Percentiles rank a stretch among this genome's conserved stretches.
These are phyloP conservation scores for Ornithoptera alexandrae DNA, from an alignment of 2,888 invertebrate species.

Conservation along the genomic window DNA sequence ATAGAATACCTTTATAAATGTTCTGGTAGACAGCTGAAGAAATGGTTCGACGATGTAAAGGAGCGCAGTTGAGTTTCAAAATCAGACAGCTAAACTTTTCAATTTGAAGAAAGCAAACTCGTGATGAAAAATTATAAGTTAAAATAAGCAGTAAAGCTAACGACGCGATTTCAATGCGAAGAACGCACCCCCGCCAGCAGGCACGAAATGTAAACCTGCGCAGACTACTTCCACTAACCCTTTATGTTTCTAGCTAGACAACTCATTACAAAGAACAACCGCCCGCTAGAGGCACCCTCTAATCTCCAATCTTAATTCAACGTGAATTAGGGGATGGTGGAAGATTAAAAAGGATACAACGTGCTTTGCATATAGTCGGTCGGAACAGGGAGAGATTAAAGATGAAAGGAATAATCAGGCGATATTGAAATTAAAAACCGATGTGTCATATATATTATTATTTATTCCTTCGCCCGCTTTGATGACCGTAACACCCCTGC, in stretches of 20 bases:
- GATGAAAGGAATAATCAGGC: constrained; percentile 39
- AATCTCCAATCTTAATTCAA: constrained; percentile 31
- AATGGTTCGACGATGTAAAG: too few relatives aligned
- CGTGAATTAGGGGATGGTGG: constrained; percentile 31
- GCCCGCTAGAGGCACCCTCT: constrained; percentile 26
- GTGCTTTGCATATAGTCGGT: constrained; percentile 37
- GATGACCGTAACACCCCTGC: too few relatives aligned
- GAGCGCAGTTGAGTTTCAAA: too few relatives aligned
- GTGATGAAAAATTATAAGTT: too few relatives aligned
- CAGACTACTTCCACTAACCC: not conserved
- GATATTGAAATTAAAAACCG: not conserved
- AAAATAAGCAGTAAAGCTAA: not conserved
- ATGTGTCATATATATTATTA: too few relatives aligned
- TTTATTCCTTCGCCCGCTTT: too few relatives aligned
- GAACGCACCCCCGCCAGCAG: constrained; percentile 12
- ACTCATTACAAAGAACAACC: constrained; percentile 20
- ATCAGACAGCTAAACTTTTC: too few relatives aligned
- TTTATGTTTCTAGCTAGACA: constrained; percentile 26
- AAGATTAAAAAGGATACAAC: constrained; percentile 47
- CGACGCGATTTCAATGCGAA: constrained; percentile 13
- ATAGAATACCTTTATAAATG: too few relatives aligned
- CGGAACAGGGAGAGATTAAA: constrained; percentile 30
- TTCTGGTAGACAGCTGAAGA: too few relatives aligned
- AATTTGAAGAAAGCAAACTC: too few relatives aligned
- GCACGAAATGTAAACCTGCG: constrained; percentile 7